phyloP scores from a whole-genome alignment of 2,797 vertebrate species.

The Phoeniculus purpureus region DNA sequence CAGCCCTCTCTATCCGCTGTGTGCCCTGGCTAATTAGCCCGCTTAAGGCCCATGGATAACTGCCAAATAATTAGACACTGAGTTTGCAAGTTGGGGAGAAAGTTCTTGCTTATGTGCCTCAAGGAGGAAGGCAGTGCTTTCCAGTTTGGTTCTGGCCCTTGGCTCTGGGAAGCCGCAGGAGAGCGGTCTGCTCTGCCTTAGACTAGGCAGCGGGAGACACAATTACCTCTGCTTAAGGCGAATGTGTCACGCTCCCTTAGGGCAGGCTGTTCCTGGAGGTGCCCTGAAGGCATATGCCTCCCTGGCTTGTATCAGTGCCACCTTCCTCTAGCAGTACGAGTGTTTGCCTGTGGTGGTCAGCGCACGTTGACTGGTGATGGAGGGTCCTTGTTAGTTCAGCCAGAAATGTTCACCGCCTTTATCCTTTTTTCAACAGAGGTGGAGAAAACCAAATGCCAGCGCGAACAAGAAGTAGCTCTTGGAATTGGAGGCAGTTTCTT shows the following conservation, averaged over 20 bases:
- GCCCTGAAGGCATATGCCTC: background rate
- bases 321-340: background rate
- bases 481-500: conserved; percentile 13
- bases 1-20: background rate
- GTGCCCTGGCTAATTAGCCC: background rate
- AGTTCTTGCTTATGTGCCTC: background rate
- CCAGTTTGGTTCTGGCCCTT: background rate
- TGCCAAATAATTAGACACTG: background rate
- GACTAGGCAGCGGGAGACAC: background rate
- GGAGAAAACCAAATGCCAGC: conserved; percentile 87
- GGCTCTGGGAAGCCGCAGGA: background rate
- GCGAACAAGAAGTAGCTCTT: conserved; percentile 81
- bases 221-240: background rate
- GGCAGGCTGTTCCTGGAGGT: background rate
- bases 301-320: background rate
- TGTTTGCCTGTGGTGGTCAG: background rate
- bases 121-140: background rate
- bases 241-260: background rate
- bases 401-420: background rate
- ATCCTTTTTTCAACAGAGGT: conserved; percentile 62
- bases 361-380: background rate
- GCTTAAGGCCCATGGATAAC: background rate
- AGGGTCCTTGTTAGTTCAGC: background rate
- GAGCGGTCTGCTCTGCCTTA: background rate
- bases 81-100: background rate